Conservation (phyloP, 2,888 invertebrate genomes). For the Phengaris arion region DNA sequence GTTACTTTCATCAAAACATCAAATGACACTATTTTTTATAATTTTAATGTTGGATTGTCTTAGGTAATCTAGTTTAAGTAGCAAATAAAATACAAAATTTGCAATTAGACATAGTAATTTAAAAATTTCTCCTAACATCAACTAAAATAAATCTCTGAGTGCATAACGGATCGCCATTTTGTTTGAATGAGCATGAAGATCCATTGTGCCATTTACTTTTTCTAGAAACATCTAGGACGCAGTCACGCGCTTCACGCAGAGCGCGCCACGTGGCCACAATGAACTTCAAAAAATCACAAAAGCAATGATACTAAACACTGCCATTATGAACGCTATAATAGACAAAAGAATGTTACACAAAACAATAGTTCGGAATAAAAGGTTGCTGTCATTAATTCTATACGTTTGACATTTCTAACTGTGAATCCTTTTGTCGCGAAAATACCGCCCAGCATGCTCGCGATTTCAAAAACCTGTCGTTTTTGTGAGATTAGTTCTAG, state of each 20-base stretch:
- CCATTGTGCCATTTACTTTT: conserved; percentile 9
- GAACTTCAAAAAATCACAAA: conserved; percentile 67
- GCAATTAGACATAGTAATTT: neutral
- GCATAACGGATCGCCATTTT: conserved; percentile 16
- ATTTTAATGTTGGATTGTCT: too few relatives aligned
- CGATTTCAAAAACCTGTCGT: conserved; percentile 31
- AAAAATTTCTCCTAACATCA: neutral
- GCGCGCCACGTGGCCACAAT: conserved; percentile 71
- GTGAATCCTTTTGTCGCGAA: conserved; percentile 60
- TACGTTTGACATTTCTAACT: conserved; percentile 74
- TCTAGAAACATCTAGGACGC: conserved; percentile 35
- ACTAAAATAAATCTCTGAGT: neutral
- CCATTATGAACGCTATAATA: conserved; percentile 72
- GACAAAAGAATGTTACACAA: conserved; percentile 72
- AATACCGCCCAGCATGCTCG: conserved; percentile 65
- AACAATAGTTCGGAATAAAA: conserved; percentile 71
- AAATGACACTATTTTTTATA: too few relatives aligned
- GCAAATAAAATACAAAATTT: neutral
- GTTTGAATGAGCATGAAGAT: conserved; percentile 24
- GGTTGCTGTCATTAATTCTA: conserved; percentile 74
- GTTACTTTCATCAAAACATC: too few relatives aligned
- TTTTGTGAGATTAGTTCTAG: conserved; percentile 27
- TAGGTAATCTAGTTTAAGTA: neutral
- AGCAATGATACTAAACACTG: conserved; percentile 74
- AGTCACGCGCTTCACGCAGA: conserved; percentile 49